Conservation (phyloP, 2,888 invertebrate genomes). For the Caenorhabditis auriculariae region DNA sequence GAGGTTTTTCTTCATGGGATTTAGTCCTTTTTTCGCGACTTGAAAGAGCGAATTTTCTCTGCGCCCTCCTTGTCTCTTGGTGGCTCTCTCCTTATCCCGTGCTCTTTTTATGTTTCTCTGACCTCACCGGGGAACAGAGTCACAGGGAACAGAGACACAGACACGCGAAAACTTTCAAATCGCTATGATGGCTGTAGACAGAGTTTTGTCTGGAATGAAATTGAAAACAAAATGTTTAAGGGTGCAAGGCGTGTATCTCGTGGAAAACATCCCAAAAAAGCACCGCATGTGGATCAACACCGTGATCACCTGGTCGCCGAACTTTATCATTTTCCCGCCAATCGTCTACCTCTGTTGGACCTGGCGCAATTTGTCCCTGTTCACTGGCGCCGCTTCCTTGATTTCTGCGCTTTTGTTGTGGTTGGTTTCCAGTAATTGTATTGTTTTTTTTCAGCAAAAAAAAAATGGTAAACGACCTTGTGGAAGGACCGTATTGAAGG, state of each 20-base stretch:
- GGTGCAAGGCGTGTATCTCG: conserved; percentile 38
- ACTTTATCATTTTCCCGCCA: conserved; percentile 20
- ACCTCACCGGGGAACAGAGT: too few species aligned
- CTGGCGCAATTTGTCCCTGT: conserved; percentile 9
- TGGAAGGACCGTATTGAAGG: neutral
- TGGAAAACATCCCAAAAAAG: conserved; percentile 50
- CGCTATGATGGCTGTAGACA: neutral
- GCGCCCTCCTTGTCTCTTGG: too few species aligned
- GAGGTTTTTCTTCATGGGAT: too few species aligned
- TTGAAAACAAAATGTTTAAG: conserved; percentile 15
- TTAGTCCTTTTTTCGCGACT: too few species aligned
- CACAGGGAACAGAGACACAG: too few species aligned
- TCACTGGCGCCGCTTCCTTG: neutral
- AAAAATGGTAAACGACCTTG: too few species aligned
- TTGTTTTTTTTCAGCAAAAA: too few species aligned
- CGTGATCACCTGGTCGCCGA: conserved; percentile 37
- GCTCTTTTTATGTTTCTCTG: too few species aligned
- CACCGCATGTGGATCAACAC: conserved; percentile 39
- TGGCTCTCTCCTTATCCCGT: too few species aligned
- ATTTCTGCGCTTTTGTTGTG: neutral
- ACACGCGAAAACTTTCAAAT: too few species aligned
- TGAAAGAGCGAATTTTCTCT: too few species aligned
- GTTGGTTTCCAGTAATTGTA: too few species aligned
- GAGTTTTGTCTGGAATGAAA: conserved; percentile 1
- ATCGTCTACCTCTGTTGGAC: conserved; percentile 5